These are phyloP conservation scores for Tetraneura akinire DNA, from an alignment of 1,140 invertebrate species.

Conservation along the genomic window DNA sequence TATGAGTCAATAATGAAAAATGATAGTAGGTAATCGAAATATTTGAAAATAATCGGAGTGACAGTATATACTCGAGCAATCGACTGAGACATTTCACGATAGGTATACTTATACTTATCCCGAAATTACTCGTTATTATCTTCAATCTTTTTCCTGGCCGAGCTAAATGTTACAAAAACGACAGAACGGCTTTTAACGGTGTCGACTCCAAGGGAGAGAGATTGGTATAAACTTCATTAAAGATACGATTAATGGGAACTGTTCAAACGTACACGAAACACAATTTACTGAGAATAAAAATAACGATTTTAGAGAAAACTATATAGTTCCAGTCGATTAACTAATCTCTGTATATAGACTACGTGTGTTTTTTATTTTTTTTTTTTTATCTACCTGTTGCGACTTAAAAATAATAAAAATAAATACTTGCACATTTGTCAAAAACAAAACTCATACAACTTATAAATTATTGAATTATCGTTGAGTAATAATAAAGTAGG, in stretches of 20 bases:
- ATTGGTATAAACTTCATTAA: constrained; percentile 1
- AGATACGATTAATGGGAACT: constrained; percentile 9
- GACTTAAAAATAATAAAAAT: not conserved
- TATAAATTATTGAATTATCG: no score
- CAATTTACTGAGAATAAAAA: constrained; percentile 20
- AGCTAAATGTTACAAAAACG: not conserved
- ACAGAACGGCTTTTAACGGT: not conserved
- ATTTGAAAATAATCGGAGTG: no score
- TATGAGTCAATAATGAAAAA: no score
- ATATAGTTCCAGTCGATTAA: constrained; percentile 8
- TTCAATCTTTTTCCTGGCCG: not conserved
- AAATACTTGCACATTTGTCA: not conserved
- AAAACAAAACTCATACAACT: no score
- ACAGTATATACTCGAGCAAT: no score
- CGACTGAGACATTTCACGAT: not conserved
- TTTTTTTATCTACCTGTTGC: not conserved
- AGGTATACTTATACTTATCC: no score
- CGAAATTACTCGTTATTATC: constrained; percentile 4
- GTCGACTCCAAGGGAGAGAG: not conserved
- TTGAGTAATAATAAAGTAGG: no score
- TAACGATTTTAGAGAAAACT: not conserved
- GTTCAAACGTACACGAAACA: not conserved
- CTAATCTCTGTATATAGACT: no score
- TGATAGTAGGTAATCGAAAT: no score
- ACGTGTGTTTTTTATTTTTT: no score